phyloP scores from a whole-genome alignment of 2,888 invertebrate species.

The Calliopum simillimum region DNA sequence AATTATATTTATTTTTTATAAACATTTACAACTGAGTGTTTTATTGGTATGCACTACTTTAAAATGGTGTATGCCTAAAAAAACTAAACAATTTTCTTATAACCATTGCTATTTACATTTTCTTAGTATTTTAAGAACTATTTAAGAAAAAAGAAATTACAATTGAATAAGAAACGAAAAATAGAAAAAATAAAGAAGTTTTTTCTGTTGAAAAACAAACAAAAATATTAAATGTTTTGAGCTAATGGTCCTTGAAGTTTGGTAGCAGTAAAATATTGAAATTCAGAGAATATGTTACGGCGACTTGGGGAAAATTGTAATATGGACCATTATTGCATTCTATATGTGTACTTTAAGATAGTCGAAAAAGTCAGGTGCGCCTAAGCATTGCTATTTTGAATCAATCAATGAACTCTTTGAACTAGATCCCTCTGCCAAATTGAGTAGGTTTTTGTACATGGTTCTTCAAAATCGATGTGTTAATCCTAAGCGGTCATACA shows the following conservation, averaged over 20 bases:
- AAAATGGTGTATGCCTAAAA: constrained; percentile 14
- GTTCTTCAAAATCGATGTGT: too few species aligned
- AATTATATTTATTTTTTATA: constrained; percentile 23
- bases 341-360: too few species aligned
- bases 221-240: constrained; percentile 49
- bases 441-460: too few species aligned
- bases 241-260: constrained; percentile 60
- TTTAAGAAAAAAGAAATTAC: constrained; percentile 53
- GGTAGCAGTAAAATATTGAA: constrained; percentile 50
- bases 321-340: background rate
- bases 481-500: too few species aligned
- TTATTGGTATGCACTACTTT: constrained; percentile 30
- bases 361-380: too few species aligned
- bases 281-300: constrained; percentile 16
- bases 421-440: too few species aligned
- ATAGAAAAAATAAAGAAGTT: constrained; percentile 48
- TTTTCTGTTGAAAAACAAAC: constrained; percentile 49
- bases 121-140: constrained; percentile 33
- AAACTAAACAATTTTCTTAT: constrained; percentile 22
- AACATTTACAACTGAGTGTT: constrained; percentile 28
- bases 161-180: constrained; percentile 43
- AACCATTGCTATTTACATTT: constrained; percentile 29
- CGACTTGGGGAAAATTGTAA: too few species aligned
- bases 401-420: too few species aligned
- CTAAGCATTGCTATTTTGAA: too few species aligned